Conservation (phyloP, 2,888 invertebrate genomes). For the Philereme transversata region DNA sequence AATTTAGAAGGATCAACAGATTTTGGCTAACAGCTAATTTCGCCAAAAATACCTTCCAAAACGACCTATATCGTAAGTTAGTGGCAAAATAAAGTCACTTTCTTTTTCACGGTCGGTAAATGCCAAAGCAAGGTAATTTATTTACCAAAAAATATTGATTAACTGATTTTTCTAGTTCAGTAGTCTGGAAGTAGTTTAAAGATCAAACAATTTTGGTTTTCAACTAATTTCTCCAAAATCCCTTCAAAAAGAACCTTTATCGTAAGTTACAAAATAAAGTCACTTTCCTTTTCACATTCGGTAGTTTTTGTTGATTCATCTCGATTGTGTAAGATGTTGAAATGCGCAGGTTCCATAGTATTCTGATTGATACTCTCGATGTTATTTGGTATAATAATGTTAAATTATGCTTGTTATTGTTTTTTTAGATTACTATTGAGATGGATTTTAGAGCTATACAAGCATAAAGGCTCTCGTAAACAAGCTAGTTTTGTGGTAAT, state of each 20-base stretch:
- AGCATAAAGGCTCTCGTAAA: no score
- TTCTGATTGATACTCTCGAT: slow-evolving; percentile 15
- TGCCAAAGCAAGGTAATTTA: no score
- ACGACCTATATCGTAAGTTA: neutral
- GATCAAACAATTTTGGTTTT: no score
- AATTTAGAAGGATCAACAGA: neutral
- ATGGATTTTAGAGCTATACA: no score
- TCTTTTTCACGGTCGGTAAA: no score
- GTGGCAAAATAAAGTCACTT: neutral
- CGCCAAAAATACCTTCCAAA: neutral
- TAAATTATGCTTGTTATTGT: neutral
- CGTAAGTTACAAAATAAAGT: neutral
- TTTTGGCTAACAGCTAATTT: no score
- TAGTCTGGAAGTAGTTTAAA: no score
- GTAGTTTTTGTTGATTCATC: slow-evolving; percentile 14
- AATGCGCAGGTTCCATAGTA: slow-evolving; percentile 14
- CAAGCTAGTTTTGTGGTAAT: no score
- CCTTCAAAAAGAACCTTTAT: neutral
- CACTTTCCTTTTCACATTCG: neutral
- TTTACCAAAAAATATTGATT: no score
- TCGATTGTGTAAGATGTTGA: slow-evolving; percentile 12
- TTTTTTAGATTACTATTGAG: neutral
- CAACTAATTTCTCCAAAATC: slow-evolving; percentile 1
- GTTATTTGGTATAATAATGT: slow-evolving; percentile 3
- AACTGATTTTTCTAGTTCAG: no score